Percentiles rank a stretch among this genome's conserved stretches.
These are phyloP conservation scores for Littorina saxatilis DNA, from an alignment of 1,140 invertebrate genomes.

Conservation along the genomic window DNA sequence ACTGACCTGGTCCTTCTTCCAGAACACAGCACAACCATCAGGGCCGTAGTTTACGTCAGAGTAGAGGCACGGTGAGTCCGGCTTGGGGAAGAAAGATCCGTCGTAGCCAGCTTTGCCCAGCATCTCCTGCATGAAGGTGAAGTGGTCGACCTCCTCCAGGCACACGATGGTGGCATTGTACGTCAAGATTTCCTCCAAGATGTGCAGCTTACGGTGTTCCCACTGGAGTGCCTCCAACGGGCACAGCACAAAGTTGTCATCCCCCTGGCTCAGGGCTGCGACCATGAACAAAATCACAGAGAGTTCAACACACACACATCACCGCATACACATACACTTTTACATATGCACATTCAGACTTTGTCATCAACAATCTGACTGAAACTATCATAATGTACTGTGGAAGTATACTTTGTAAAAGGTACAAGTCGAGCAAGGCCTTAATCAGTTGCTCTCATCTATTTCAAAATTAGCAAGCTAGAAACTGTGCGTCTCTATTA, in stretches of 20 bases:
- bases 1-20: constrained; percentile 81
- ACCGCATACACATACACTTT: not conserved
- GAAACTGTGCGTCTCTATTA: too few species aligned
- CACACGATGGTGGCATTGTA: constrained; percentile 85
- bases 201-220: constrained; percentile 81
- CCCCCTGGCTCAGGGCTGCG: constrained; percentile 83
- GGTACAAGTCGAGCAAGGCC: too few species aligned
- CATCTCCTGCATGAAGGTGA: constrained; percentile 81
- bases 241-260: constrained; percentile 86
- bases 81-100: constrained; percentile 86
- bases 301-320: not conserved
- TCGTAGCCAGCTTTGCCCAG: constrained; percentile 81
- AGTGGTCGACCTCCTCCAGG: constrained; percentile 88
- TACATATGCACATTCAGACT: not conserved
- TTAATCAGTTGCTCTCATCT: too few species aligned
- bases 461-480: too few species aligned
- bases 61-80: constrained; percentile 85
- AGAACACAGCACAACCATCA: constrained; percentile 89
- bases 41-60: constrained; percentile 85
- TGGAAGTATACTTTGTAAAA: too few species aligned
- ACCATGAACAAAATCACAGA: not conserved
- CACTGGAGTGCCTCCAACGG: constrained; percentile 84
- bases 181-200: constrained; percentile 85
- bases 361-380: too few species aligned
- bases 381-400: too few species aligned